These are phyloP conservation scores for Meloidogyne floridensis DNA, from an alignment of 1,140 invertebrate genomes.

Conservation along the genomic window DNA sequence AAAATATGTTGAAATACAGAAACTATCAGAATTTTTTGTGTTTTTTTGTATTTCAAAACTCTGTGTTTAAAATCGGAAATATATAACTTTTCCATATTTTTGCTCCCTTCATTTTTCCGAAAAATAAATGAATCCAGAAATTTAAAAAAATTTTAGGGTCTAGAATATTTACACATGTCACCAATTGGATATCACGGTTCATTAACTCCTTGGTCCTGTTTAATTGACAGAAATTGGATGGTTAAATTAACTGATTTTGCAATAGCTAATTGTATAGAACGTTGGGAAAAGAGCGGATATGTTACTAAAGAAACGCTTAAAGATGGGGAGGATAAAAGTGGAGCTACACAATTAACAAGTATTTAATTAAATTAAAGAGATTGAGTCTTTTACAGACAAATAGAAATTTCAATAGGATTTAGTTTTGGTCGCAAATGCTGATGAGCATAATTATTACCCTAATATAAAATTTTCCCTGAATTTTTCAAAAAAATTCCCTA, in stretches of 20 bases:
- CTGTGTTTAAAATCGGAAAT: no score
- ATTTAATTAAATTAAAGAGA: neutral
- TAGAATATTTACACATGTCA: constrained; percentile 62
- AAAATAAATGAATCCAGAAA: no score
- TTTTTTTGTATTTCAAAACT: no score
- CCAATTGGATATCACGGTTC: constrained; percentile 63
- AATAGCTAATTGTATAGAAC: constrained; percentile 60
- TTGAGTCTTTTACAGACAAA: no score
- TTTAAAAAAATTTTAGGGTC: constrained; percentile 39
- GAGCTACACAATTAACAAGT: constrained; percentile 57
- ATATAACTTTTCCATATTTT: no score
- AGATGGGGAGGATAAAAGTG: constrained; percentile 61
- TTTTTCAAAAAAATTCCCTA: neutral
- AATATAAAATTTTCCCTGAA: no score
- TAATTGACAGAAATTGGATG: constrained; percentile 65
- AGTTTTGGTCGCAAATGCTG: no score
- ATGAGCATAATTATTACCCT: no score
- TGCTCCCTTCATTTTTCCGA: no score
- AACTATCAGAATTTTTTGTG: no score
- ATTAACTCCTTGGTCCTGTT: constrained; percentile 60
- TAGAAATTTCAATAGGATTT: no score
- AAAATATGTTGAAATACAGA: no score
- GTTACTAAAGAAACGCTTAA: constrained; percentile 59
- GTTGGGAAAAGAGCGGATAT: constrained; percentile 62
- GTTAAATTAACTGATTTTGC: constrained; percentile 64